Percentiles rank a stretch among this genome's conserved stretches.
phyloP scores from a whole-genome alignment of 2,888 invertebrate species.

The Drosophila macrothrix region DNA sequence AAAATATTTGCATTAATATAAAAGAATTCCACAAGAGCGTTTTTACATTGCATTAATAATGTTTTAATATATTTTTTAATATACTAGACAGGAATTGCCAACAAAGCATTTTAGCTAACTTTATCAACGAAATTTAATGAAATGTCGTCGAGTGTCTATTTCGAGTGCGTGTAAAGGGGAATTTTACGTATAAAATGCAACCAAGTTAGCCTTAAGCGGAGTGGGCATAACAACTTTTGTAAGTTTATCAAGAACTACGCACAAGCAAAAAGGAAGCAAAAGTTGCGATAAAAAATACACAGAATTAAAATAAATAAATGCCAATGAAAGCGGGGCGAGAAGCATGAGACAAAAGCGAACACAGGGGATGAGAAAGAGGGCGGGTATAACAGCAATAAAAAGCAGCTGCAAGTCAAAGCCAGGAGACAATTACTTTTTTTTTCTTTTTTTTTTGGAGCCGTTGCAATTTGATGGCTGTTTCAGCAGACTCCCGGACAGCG shows the following conservation, averaged over 20 bases:
- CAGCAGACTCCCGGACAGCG: constrained; percentile 27
- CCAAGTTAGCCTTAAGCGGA: constrained; percentile 31
- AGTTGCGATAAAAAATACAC: constrained; percentile 52
- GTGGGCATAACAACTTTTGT: constrained; percentile 58
- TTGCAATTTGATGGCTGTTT: constrained; percentile 39
- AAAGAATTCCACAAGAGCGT: not conserved
- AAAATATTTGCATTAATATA: not conserved
- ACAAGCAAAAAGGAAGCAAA: constrained; percentile 65
- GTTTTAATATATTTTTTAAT: not conserved
- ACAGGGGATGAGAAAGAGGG: constrained; percentile 1
- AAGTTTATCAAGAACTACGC: constrained; percentile 79
- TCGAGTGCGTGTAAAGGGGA: constrained; percentile 21
- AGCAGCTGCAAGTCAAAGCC: constrained; percentile 75
- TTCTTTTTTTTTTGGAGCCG: constrained; percentile 33
- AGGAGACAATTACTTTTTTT: constrained; percentile 27
- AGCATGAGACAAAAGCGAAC: constrained; percentile 47
- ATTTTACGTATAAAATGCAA: constrained; percentile 54
- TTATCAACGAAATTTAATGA: constrained; percentile 5
- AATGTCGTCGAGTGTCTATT: constrained; percentile 14
- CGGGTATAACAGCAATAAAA: constrained; percentile 63
- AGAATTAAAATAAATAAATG: constrained; percentile 75
- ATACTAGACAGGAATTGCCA: not conserved
- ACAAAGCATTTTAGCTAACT: not conserved
- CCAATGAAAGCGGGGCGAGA: constrained; percentile 44
- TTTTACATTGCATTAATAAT: not conserved